Conservation (phyloP, 30 jellyfish, hydroid and myxozoan species). For the Turritopsis dohrnii region DNA sequence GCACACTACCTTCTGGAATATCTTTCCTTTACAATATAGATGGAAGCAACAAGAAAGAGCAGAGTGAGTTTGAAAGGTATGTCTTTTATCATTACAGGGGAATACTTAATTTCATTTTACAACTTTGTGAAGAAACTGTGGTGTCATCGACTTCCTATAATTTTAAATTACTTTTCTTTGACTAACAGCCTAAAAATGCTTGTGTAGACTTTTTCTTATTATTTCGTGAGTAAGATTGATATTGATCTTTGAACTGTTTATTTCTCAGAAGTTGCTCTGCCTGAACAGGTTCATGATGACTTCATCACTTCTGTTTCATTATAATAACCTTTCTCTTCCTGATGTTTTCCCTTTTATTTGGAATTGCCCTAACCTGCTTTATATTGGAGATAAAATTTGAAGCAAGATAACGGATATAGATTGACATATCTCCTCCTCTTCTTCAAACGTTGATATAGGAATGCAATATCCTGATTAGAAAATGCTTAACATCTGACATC, state of each 20-base stretch:
- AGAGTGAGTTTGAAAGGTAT: constrained; percentile 3
- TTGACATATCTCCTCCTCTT: not conserved
- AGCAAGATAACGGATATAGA: not conserved
- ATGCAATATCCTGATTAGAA: not conserved
- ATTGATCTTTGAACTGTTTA: too few species aligned
- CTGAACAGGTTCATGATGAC: too few species aligned
- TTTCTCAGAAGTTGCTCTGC: too few species aligned
- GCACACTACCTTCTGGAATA: not conserved
- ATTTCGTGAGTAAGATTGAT: too few species aligned
- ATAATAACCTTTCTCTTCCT: too few species aligned
- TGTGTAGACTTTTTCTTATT: too few species aligned
- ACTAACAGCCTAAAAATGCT: too few species aligned
- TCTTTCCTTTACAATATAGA: not conserved
- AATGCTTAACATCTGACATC: not conserved
- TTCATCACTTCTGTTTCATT: too few species aligned
- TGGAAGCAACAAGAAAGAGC: not conserved
- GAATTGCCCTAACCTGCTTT: too few species aligned
- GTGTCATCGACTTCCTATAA: not conserved
- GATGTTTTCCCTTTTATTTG: too few species aligned
- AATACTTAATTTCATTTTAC: not conserved
- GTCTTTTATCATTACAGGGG: not conserved
- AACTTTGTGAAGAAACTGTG: not conserved
- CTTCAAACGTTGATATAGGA: not conserved
- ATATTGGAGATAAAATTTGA: not conserved
- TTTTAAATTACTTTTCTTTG: not conserved